Conservation (phyloP, 2,113 vertebrate species). For the Sigmodon hispidus region DNA sequence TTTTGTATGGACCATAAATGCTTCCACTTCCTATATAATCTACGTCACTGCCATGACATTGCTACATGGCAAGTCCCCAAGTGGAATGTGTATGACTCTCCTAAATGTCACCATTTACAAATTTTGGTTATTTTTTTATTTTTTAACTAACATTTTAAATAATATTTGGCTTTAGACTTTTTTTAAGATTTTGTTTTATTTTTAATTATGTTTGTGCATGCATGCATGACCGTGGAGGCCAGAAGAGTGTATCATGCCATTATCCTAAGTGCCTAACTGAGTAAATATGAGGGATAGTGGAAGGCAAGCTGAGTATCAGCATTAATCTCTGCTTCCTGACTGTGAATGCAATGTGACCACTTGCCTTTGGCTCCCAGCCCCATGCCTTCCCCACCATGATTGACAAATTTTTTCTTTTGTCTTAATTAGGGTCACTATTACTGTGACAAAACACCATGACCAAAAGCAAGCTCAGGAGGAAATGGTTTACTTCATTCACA, state of each 20-base stretch:
- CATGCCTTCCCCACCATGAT: not conserved
- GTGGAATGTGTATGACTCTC: not conserved
- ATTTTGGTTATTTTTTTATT: not conserved
- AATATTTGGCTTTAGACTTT: not conserved
- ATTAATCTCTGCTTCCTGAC: not conserved
- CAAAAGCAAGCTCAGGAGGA: not conserved
- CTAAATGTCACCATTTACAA: not conserved
- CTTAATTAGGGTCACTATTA: not conserved
- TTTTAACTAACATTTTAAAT: not conserved
- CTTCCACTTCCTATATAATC: not conserved
- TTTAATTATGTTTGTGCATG: not conserved
- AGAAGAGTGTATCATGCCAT: not conserved
- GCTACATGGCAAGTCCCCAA: not conserved
- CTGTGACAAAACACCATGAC: not conserved
- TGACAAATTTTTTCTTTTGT: not conserved
- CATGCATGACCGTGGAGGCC: not conserved
- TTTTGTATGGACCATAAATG: not conserved
- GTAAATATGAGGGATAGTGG: not conserved
- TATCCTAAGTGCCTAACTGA: not conserved
- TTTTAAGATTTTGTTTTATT: not conserved
- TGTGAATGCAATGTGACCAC: not conserved
- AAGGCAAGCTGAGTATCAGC: no score
- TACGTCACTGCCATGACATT: not conserved
- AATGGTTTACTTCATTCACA: not conserved
- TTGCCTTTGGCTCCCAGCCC: not conserved